phyloP scores from a whole-genome alignment of 2,888 invertebrate species.

The Cristatella mucedo region DNA sequence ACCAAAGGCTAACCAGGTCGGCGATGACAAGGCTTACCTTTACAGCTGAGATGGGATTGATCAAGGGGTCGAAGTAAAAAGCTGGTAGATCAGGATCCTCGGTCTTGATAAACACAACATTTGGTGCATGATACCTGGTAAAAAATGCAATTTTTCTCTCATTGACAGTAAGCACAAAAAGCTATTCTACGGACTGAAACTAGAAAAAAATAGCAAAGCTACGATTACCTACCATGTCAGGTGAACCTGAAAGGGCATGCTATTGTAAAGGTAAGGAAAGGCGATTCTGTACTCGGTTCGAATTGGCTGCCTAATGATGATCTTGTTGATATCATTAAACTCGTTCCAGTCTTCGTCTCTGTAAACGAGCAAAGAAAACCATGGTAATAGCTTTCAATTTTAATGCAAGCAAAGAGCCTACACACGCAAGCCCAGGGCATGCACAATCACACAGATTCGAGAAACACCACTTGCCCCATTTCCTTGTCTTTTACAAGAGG shows the following conservation, averaged over 20 bases:
- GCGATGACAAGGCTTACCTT: too few species aligned
- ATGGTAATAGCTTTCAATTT: constrained; percentile 6
- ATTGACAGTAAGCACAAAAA: constrained; percentile 7
- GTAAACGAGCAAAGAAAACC: constrained; percentile 11
- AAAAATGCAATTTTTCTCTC: constrained; percentile 9
- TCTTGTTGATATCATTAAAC: constrained; percentile 99
- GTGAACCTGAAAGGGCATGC: constrained; percentile 93
- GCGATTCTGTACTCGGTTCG: constrained; percentile 98
- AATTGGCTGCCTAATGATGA: constrained; percentile 94
- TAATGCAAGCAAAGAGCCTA: background rate
- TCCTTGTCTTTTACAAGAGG: constrained; percentile 95
- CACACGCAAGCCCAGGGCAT: background rate
- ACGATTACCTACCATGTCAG: constrained; percentile 68
- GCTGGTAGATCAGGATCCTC: constrained; percentile 99
- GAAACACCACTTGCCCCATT: constrained; percentile 51
- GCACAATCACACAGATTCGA: background rate
- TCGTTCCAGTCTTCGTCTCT: constrained; percentile 99
- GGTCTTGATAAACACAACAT: constrained; percentile 97
- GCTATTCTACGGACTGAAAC: constrained; percentile 3
- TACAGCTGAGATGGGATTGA: constrained; percentile 76
- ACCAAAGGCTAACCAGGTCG: background rate
- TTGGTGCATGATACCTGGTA: constrained; percentile 90
- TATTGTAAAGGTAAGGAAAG: constrained; percentile 96
- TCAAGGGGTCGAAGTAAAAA: constrained; percentile 97
- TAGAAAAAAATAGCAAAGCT: background rate